Evolutionary conservation across 2,888 invertebrate species (phyloP), one percentile per base, ranked within the genome.

Genomic region (Toxonevra muliebris): DNA sequence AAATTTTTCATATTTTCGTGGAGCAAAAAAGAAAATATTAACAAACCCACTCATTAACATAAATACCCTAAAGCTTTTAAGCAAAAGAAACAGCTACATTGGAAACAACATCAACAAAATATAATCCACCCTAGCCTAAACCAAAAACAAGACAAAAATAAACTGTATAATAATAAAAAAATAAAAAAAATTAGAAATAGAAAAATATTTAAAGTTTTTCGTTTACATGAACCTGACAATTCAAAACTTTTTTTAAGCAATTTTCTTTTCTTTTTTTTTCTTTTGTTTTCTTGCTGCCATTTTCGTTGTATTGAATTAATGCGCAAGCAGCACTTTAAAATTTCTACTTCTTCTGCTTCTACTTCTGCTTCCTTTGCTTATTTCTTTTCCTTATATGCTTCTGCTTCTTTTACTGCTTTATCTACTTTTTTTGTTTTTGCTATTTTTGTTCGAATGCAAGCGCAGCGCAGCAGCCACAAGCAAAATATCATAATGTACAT

Each of bases 11-110:
- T n/a, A 7, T 30, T 30, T 30, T 30, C 7, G 30, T 4, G 7
- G 3, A 61, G 65, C 69, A 61, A 65, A 70, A 67, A 65, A 70
- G 68, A 69, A 70, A 70, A 65, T 68, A 68, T 67, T 68, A 71
- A 71, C 69, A 67, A 71, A 69, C 71, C 68, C 71, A 69, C 66
- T 66, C 59, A 66, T 66, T 63, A 69, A 67, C 67, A 65, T 69
- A 65, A 30, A 30, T 30, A 30, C 30, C 30, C 30, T 30, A 4
- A 30, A 7, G 30, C 30, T 30, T 30, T 30, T 2, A n/a, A 30
- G 7, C 7, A 30, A 2, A 30, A 7, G 7, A 30, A 30, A 7
- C 3, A 30, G 30, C 30, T 30, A 30, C 30, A 30, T 30, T 30
- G 30, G 30, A 30, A 30, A 30, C 7, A 52, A 69, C 65, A 63